Evolutionary conservation across 2,888 invertebrate genomes (phyloP).

Genomic region (Rambutsinella grinnellia): DNA sequence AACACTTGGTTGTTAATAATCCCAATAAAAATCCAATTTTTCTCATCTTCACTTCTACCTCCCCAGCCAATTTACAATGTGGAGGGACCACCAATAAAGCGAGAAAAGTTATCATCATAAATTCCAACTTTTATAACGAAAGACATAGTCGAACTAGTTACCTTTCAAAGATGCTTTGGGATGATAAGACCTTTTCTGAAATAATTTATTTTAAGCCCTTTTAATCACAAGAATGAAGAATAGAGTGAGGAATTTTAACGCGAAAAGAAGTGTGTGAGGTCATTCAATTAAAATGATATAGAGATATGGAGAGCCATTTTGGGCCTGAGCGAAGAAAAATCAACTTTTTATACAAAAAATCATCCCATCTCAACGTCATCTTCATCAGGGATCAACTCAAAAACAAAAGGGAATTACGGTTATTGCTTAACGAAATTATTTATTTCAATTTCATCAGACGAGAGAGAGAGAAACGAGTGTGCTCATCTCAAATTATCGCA

Average conservation of each 20-base stretch:
- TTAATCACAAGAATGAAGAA: no score
- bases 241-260: neutral
- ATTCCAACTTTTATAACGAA: neutral
- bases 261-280: neutral
- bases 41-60: neutral
- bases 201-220: no score
- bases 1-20: neutral
- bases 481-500: neutral
- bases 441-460: neutral
- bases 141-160: neutral
- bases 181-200: no score
- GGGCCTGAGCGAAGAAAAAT: neutral
- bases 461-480: neutral
- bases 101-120: neutral
- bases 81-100: neutral
- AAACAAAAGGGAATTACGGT: neutral
- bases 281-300: neutral
- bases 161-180: neutral
- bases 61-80: neutral
- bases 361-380: neutral
- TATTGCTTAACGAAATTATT: neutral
- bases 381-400: no score
- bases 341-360: neutral
- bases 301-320: neutral
- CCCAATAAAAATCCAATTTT: neutral